Evolutionary conservation across 2,113 vertebrate genomes (phyloP).

Genomic region (Sterrhoptilus dennistouni): DNA sequence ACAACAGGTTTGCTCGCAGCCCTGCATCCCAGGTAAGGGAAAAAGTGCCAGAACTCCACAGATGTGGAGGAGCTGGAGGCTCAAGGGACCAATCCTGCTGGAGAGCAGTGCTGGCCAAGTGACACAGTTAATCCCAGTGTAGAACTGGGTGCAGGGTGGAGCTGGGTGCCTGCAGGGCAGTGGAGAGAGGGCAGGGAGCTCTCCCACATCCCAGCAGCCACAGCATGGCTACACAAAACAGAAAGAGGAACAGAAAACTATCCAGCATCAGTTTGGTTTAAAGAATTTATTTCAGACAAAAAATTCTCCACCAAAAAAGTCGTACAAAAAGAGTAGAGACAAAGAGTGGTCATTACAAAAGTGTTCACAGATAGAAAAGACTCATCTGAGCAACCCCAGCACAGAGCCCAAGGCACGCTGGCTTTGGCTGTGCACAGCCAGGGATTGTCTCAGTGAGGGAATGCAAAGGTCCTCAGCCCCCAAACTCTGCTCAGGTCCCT

Average conservation of each 20-base stretch:
- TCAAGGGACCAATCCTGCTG: background rate
- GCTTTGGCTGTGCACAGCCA: background rate
- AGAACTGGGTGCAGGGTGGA: background rate
- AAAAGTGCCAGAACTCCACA: background rate
- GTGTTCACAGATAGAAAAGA: slow-evolving; percentile 2
- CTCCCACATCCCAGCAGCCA: background rate
- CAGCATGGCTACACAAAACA: accelerated
- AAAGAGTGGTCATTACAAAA: background rate
- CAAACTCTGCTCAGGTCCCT: background rate
- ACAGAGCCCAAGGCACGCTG: background rate
- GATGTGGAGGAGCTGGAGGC: background rate
- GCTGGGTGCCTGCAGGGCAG: background rate
- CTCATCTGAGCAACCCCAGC: slow-evolving; percentile 26
- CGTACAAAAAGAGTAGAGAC: background rate
- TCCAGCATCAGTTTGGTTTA: background rate
- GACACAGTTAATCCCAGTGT: background rate
- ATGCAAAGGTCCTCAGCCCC: slow-evolving; percentile 32
- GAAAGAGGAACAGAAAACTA: background rate
- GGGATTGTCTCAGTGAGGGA: slow-evolving; percentile 37
- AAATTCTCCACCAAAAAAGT: background rate
- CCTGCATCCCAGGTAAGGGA: background rate
- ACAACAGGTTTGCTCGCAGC: accelerated
- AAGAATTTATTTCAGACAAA: slow-evolving; percentile 32
- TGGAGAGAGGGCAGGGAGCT: background rate
- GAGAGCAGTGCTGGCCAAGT: background rate